Evolutionary conservation across 2,888 invertebrate genomes (phyloP), one percentile per base, ranked within the genome.

Genomic region (Drosophila phalerata): DNA sequence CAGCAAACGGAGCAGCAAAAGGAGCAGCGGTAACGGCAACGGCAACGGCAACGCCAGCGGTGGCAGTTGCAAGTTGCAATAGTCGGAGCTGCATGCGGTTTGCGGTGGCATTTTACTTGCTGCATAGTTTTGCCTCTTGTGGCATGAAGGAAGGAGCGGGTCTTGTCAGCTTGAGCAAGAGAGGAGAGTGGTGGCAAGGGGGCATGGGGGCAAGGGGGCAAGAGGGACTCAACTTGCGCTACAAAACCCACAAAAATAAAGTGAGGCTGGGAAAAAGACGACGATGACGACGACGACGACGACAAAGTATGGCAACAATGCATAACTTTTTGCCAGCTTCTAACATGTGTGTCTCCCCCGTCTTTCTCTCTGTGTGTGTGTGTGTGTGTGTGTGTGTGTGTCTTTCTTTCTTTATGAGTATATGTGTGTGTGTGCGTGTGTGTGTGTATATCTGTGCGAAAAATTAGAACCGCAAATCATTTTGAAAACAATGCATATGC

Each of bases 401-500:
- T 6, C 9, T 19, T 11, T 28, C 25, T 10, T 38, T 28, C 25
- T 15, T 10, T n/a, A 25, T 22, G 13, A 28, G 28, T 28, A 3
- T 28, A 30, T 55, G 15, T 61, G n/a, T 51, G 34, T 55, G 13
- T 56, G n/a, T 51, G 34, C 49, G 13, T 56, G 15, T 49, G 30
- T 58, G 34, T 56, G 34, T 49, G 45, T 38, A 49, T 51, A 34
- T 67, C 53, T 78, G 49, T 63, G 77, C 66, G 66, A 83, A 80
- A 86, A 83, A 83, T 83, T 88, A 77, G 77, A 88, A 60, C 88
- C 84, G 86, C 83, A 83, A 88, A 83, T 83, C 83, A 83, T 83
- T 83, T 83, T 77, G 74, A 79, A 85, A 88, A 83, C 83, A 83
- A 83, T 88, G 83, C 83, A 85, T 88, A 88, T 88, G 83, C 84